Conservation (phyloP, 2,888 invertebrate genomes). For the Eristalis intricaria region DNA sequence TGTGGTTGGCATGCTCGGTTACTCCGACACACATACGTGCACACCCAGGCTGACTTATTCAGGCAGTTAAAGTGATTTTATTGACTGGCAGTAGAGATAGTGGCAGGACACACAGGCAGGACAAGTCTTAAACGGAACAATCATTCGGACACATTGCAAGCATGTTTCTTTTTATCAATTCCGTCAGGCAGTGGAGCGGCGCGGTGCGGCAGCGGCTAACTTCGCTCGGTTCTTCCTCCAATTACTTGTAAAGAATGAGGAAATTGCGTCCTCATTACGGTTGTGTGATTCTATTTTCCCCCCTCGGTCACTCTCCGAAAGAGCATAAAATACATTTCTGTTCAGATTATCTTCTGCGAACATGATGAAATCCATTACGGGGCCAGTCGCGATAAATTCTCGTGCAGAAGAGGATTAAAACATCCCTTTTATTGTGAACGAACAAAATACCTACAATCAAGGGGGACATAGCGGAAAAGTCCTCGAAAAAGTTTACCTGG, state of each 20-base stretch:
- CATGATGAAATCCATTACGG: slow-evolving; percentile 60
- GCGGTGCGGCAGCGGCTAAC: slow-evolving; percentile 28
- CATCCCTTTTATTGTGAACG: slow-evolving; percentile 39
- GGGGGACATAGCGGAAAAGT: slow-evolving; percentile 50
- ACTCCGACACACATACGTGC: neutral
- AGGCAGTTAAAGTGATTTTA: slow-evolving; percentile 41
- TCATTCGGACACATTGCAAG: neutral
- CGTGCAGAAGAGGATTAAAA: slow-evolving; percentile 62
- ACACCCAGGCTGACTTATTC: neutral
- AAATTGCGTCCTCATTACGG: slow-evolving; percentile 70
- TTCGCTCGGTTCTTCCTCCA: slow-evolving; percentile 46
- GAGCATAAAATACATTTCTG: neutral
- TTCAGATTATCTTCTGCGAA: slow-evolving; percentile 36
- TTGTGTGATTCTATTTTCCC: slow-evolving; percentile 44
- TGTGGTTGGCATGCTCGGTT: slow-evolving; percentile 47
- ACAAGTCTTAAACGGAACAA: slow-evolving; percentile 1
- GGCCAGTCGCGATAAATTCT: slow-evolving; percentile 63
- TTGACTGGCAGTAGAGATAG: slow-evolving; percentile 40
- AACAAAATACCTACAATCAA: slow-evolving; percentile 26
- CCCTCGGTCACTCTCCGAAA: neutral
- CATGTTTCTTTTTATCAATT: slow-evolving; percentile 9
- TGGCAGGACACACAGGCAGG: neutral
- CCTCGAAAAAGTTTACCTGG: slow-evolving; percentile 67
- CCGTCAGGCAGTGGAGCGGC: neutral
- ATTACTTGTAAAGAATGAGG: slow-evolving; percentile 61